These are phyloP conservation scores for Linnaemya tessellans DNA, from an alignment of 2,888 invertebrate species.

Conservation along the genomic window DNA sequence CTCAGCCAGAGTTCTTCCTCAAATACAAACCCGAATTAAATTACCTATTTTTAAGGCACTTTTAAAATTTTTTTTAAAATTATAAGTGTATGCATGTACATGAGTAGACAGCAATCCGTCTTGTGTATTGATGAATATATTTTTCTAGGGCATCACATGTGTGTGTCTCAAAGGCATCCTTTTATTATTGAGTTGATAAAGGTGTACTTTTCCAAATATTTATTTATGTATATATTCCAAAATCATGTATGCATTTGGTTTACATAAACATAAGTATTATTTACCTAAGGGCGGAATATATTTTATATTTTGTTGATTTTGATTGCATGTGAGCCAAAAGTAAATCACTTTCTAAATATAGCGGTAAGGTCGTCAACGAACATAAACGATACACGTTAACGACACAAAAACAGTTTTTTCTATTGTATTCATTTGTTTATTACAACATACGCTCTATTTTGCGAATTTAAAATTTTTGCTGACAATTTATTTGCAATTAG, in stretches of 20 bases:
- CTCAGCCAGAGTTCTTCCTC: neutral
- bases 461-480: too few species aligned
- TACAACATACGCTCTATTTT: too few species aligned
- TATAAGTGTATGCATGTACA: neutral
- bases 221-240: conserved; percentile 52
- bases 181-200: conserved; percentile 10
- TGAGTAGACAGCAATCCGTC: neutral
- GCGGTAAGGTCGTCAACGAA: neutral
- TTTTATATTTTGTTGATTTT: conserved; percentile 13
- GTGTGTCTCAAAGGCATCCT: neutral
- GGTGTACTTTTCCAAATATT: conserved; percentile 31
- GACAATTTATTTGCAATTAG: too few species aligned
- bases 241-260: conserved; percentile 8
- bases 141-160: conserved; percentile 19
- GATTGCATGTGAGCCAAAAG: conserved; percentile 10
- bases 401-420: too few species aligned
- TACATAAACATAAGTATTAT: neutral
- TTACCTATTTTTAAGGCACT: neutral
- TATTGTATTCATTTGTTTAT: too few species aligned
- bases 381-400: too few species aligned
- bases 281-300: neutral
- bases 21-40: neutral
- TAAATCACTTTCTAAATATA: neutral
- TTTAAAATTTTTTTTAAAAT: neutral
- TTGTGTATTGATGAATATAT: conserved; percentile 16